Evolutionary conservation across 2,888 invertebrate genomes (phyloP).

Genomic region (Volucella inflata): DNA sequence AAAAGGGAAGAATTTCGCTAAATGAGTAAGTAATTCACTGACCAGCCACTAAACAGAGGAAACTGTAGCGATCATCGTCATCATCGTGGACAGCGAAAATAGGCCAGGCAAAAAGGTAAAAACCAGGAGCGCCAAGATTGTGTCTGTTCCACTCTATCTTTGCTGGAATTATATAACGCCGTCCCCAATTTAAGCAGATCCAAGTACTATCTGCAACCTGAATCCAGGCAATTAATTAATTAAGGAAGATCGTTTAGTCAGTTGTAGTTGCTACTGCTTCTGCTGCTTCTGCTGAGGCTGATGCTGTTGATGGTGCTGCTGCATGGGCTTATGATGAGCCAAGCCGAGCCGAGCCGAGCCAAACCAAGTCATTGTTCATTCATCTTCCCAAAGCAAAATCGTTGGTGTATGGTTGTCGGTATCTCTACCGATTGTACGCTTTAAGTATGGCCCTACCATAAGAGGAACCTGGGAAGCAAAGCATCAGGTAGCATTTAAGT

Average conservation of each 20-base stretch:
- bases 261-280: conserved; percentile 63
- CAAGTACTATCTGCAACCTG: conserved; percentile 70
- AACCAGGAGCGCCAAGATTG: conserved; percentile 63
- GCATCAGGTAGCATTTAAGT: conserved; percentile 69
- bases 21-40: conserved; percentile 75
- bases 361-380: conserved; percentile 60
- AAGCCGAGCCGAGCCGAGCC: conserved; percentile 39
- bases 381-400: conserved; percentile 43
- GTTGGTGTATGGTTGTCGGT: conserved; percentile 28
- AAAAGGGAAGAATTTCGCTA: conserved; percentile 58
- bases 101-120: conserved; percentile 64
- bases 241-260: conserved; percentile 74
- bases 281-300: conserved; percentile 61
- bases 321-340: conserved; percentile 68
- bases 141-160: conserved; percentile 54
- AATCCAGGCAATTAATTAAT: conserved; percentile 75
- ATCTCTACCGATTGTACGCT: conserved; percentile 64
- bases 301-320: conserved; percentile 42
- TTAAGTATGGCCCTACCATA: conserved; percentile 16
- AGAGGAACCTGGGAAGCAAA: conserved; percentile 51
- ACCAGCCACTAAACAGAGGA: conserved; percentile 37
- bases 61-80: conserved; percentile 61
- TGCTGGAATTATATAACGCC: conserved; percentile 73
- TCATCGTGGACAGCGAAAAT: conserved; percentile 68
- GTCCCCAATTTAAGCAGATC: conserved; percentile 71